Evolutionary conservation across 2,888 invertebrate species (phyloP).

Genomic region (Amitus sp.): DNA sequence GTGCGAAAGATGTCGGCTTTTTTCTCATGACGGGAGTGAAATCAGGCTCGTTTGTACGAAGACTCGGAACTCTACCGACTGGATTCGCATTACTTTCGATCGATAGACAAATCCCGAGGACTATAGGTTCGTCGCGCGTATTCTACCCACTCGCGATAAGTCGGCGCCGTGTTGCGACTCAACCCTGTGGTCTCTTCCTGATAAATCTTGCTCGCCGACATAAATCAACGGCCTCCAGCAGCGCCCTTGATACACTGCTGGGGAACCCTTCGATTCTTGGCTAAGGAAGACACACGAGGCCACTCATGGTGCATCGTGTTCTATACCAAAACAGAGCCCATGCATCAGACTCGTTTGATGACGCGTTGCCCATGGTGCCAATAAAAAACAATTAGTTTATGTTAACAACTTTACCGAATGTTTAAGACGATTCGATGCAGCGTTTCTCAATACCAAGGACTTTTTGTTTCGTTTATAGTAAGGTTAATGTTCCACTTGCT

Average conservation of each 20-base stretch:
- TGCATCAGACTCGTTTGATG: slow-evolving; percentile 35
- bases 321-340: slow-evolving; percentile 34
- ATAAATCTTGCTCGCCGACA: slow-evolving; percentile 61
- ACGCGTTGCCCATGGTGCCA: slow-evolving; percentile 35
- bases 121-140: slow-evolving; percentile 34
- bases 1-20: not conserved
- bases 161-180: slow-evolving; percentile 65
- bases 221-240: slow-evolving; percentile 65
- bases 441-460: no score
- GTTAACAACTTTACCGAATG: no score
- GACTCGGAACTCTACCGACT: not conserved
- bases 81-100: slow-evolving; percentile 29
- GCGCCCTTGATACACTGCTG: slow-evolving; percentile 55
- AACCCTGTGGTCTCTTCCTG: slow-evolving; percentile 62
- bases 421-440: no score
- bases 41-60: not conserved
- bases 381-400: slow-evolving; percentile 39
- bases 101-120: slow-evolving; percentile 34
- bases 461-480: no score
- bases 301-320: slow-evolving; percentile 51
- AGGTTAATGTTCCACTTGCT: no score
- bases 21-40: not conserved
- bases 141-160: slow-evolving; percentile 64
- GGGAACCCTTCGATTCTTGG: slow-evolving; percentile 59
- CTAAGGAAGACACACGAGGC: slow-evolving; percentile 54